Conservation (phyloP, 2,888 invertebrate genomes). For the Pachydiplax longipennis region DNA sequence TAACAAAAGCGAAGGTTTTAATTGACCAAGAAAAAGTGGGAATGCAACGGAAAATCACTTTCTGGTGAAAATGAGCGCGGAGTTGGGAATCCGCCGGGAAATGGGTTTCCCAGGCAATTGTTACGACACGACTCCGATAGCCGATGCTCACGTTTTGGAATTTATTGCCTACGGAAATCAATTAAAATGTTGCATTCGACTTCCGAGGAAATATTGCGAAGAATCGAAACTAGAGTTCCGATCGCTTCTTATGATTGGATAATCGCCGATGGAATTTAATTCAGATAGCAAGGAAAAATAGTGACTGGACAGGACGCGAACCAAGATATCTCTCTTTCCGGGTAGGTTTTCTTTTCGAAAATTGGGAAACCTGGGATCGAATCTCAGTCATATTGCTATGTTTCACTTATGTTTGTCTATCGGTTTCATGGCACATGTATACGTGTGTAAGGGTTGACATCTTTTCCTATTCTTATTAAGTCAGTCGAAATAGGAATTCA, state of each 20-base stretch:
- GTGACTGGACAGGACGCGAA: too few species aligned
- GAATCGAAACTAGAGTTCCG: neutral
- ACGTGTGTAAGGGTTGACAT: too few species aligned
- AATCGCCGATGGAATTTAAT: neutral
- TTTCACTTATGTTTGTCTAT: too few species aligned
- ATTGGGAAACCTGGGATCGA: too few species aligned
- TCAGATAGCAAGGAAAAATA: too few species aligned
- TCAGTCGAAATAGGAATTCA: too few species aligned
- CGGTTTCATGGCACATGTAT: too few species aligned
- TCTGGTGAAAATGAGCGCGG: neutral
- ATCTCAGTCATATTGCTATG: too few species aligned
- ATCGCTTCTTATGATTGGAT: neutral
- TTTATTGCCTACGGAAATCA: neutral
- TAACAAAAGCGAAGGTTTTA: neutral
- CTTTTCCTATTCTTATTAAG: too few species aligned
- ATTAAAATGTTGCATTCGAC: neutral
- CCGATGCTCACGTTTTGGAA: neutral
- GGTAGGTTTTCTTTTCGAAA: too few species aligned
- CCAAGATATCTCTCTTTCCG: too few species aligned
- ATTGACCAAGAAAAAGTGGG: neutral
- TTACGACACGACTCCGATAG: neutral
- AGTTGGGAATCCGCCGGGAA: neutral
- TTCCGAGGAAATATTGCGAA: neutral
- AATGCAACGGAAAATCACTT: neutral
- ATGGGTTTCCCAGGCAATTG: neutral